These are phyloP conservation scores for Andricus grossulariae DNA, from an alignment of 1,140 invertebrate genomes.

Conservation along the genomic window DNA sequence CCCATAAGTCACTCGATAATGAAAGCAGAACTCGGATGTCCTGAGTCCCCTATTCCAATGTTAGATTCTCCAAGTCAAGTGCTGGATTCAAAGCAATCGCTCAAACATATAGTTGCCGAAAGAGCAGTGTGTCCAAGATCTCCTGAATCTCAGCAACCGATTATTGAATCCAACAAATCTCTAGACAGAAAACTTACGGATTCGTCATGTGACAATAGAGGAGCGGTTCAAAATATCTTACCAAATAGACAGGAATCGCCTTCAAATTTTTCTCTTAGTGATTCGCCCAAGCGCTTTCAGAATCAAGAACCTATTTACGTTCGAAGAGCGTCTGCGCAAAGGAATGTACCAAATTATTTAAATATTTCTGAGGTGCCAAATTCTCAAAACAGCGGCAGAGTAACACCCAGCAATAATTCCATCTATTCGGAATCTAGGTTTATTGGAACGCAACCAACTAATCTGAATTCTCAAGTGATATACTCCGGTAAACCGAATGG, in stretches of 20 bases:
- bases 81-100: slow-evolving; percentile 41
- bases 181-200: background rate
- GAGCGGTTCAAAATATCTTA: background rate
- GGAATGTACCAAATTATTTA: slow-evolving; percentile 35
- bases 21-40: slow-evolving; percentile 44
- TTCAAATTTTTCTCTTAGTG: background rate
- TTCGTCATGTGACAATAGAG: background rate
- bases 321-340: slow-evolving; percentile 38
- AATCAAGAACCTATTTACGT: slow-evolving; percentile 43
- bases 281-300: slow-evolving; percentile 22
- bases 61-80: slow-evolving; percentile 57
- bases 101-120: slow-evolving; percentile 43
- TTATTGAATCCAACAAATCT: background rate
- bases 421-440: slow-evolving; percentile 4
- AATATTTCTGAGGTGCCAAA: background rate
- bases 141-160: background rate
- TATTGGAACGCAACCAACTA: background rate
- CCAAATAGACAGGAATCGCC: background rate
- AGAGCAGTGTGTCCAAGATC: slow-evolving; percentile 42
- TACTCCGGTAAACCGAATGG: background rate
- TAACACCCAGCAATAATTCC: background rate
- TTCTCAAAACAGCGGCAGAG: background rate
- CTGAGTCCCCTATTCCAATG: slow-evolving; percentile 63
- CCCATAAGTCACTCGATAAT: slow-evolving; percentile 47
- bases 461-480: background rate